Conservation (phyloP, 2,797 vertebrate genomes). For the Darevskia nairensis region DNA sequence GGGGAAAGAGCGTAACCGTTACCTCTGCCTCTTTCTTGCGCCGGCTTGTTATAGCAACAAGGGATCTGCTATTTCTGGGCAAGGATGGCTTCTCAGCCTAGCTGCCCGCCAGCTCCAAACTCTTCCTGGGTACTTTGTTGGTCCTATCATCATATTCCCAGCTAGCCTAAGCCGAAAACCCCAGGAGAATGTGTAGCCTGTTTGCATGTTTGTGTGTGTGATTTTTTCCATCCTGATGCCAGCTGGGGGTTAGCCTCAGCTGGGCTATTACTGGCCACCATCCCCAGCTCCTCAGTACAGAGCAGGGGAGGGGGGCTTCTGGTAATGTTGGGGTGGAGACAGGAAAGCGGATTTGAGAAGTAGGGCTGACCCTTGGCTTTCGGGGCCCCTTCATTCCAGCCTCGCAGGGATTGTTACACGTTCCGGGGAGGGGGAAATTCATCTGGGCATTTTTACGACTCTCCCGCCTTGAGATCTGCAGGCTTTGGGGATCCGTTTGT, state of each 20-base stretch:
- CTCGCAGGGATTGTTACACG: accelerated
- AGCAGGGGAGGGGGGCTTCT: neutral
- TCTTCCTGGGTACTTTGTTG: neutral
- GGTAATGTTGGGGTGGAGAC: too few relatives aligned
- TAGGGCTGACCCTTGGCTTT: neutral
- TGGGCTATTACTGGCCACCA: accelerated
- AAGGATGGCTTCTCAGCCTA: too few relatives aligned
- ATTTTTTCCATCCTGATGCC: neutral
- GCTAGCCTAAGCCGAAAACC: neutral
- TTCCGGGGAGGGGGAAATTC: neutral
- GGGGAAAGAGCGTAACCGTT: too few relatives aligned
- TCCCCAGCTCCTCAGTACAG: neutral
- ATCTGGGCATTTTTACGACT: neutral
- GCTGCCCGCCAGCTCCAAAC: neutral
- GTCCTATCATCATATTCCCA: neutral
- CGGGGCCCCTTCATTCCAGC: neutral
- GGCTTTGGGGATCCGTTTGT: neutral
- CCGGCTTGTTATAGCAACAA: neutral
- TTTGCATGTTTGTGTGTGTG: neutral
- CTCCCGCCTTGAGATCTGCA: neutral
- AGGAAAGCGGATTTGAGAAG: neutral
- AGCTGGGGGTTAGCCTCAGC: neutral
- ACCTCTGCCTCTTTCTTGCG: neutral
- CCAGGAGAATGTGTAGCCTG: too few relatives aligned
- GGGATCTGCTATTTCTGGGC: neutral